Evolutionary conservation across 2,888 invertebrate genomes (phyloP).

Genomic region (Agrochola litura): DNA sequence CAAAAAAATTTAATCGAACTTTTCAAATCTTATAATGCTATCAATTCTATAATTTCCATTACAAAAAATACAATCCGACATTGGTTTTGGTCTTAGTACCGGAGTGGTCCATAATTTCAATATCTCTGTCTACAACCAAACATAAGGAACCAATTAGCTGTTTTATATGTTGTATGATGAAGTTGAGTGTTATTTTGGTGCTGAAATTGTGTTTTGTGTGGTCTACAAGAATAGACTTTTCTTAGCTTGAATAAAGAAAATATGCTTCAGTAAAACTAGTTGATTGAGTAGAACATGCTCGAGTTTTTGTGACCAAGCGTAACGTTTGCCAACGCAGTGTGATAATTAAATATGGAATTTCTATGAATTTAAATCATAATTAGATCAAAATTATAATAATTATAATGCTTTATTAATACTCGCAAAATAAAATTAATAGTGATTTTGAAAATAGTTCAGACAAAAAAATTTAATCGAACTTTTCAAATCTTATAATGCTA

Average conservation of each 20-base stretch:
- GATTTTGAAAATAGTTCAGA: too few species aligned
- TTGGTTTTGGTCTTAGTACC: too few species aligned
- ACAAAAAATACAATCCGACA: too few species aligned
- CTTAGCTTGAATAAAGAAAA: not conserved
- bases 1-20: too few species aligned
- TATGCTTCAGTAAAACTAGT: not conserved
- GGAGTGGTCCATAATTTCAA: not conserved
- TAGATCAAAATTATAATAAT: not conserved
- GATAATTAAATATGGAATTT: not conserved
- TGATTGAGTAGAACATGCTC: not conserved
- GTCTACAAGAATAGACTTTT: conserved; percentile 20
- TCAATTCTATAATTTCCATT: too few species aligned
- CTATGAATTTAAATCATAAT: not conserved
- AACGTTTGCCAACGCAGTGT: not conserved
- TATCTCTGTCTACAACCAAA: not conserved
- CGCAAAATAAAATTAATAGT: not conserved
- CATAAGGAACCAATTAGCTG: conserved; percentile 62
- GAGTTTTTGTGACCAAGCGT: not conserved
- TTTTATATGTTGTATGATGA: conserved; percentile 60
- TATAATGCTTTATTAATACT: too few species aligned
- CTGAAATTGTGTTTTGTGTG: conserved; percentile 29
- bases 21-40: too few species aligned
- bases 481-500: too few species aligned
- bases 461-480: too few species aligned
- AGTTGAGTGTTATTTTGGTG: conserved; percentile 27